These are phyloP conservation scores for Syngnathus typhle DNA, from an alignment of 2,113 vertebrate species.

Conservation along the genomic window DNA sequence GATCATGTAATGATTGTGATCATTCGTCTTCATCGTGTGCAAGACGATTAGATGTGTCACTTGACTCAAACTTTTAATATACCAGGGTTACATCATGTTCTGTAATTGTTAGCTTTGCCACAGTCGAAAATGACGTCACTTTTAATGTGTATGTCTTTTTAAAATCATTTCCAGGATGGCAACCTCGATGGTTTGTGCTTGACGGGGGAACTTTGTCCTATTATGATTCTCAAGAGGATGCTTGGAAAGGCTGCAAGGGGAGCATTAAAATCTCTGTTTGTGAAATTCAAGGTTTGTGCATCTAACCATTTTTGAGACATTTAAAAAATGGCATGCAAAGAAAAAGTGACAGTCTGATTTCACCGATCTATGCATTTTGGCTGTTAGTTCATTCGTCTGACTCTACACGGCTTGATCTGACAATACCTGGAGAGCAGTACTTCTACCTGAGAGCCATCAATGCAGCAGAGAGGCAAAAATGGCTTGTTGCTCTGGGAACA, in stretches of 20 bases:
- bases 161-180: constrained; percentile 79
- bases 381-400: constrained; percentile 85
- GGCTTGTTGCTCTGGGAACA: constrained; percentile 91
- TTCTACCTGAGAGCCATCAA: constrained; percentile 95
- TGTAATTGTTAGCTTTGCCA: background rate
- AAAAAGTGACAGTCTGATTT: background rate
- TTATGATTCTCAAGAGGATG: constrained; percentile 94
- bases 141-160: background rate
- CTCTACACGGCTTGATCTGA: constrained; percentile 88
- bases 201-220: constrained; percentile 91
- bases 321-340: too few species aligned
- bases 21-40: too few species aligned
- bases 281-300: constrained; percentile 89
- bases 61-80: background rate
- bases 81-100: background rate
- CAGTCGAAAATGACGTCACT: background rate
- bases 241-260: constrained; percentile 97
- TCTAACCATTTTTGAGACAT: background rate
- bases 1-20: background rate
- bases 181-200: constrained; percentile 97
- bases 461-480: constrained; percentile 90
- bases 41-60: background rate
- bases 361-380: background rate
- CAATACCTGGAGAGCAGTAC: constrained; percentile 93
- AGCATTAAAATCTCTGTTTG: constrained; percentile 97